These are phyloP conservation scores for Drosophila tripunctata DNA, from an alignment of 2,888 invertebrate genomes.

Conservation along the genomic window DNA sequence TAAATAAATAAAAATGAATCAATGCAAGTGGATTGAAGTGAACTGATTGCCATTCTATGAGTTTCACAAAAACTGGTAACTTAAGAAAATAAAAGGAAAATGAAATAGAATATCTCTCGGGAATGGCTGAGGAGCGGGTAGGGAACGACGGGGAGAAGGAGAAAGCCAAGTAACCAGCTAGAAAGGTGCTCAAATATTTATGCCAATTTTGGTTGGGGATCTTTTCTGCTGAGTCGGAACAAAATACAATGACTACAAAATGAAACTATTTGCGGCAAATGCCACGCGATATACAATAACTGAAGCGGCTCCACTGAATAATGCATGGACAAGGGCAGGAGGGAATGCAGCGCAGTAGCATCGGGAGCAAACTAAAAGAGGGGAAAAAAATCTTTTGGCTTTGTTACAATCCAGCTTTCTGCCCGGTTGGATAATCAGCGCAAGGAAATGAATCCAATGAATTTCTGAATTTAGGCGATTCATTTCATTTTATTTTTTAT, in stretches of 20 bases:
- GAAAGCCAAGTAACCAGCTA: slow-evolving; percentile 19
- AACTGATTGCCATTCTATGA: slow-evolving; percentile 34
- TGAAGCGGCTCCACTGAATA: slow-evolving; percentile 67
- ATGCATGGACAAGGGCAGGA: slow-evolving; percentile 46
- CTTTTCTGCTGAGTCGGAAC: slow-evolving; percentile 60
- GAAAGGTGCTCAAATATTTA: slow-evolving; percentile 64
- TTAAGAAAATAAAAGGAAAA: not conserved
- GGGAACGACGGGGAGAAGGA: no score
- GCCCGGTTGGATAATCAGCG: slow-evolving; percentile 48
- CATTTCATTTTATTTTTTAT: slow-evolving; percentile 2
- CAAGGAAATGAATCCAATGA: slow-evolving; percentile 51
- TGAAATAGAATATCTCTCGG: slow-evolving; percentile 25
- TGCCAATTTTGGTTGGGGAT: slow-evolving; percentile 52
- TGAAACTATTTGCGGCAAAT: slow-evolving; percentile 73
- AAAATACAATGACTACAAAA: slow-evolving; percentile 74
- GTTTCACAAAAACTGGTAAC: slow-evolving; percentile 1
- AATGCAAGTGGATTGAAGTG: slow-evolving; percentile 43
- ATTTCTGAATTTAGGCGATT: slow-evolving; percentile 74
- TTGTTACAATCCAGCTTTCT: slow-evolving; percentile 9
- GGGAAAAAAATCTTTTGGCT: not conserved
- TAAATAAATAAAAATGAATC: slow-evolving; percentile 45
- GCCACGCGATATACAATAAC: slow-evolving; percentile 70
- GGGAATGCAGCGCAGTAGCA: not conserved
- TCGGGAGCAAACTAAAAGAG: not conserved
- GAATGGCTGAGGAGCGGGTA: slow-evolving; percentile 20